Evolutionary conservation across 1,140 invertebrate genomes (phyloP).

Genomic region (Heliconius congener): DNA sequence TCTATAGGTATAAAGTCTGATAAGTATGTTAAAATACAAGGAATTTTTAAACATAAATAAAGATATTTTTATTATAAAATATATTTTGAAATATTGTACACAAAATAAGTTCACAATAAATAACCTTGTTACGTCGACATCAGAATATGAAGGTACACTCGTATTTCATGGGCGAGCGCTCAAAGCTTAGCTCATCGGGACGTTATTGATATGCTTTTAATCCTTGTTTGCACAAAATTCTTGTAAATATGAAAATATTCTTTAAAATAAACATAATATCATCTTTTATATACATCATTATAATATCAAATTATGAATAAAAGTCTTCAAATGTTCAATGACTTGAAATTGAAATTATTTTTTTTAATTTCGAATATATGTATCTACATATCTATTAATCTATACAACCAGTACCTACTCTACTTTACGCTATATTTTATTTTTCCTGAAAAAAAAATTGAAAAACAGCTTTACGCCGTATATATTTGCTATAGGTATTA

Average conservation of each 20-base stretch:
- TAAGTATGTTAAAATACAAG: no score
- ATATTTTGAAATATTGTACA: background rate
- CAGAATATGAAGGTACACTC: slow-evolving; percentile 16
- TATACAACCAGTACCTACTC: no score
- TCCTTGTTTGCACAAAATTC: slow-evolving; percentile 31
- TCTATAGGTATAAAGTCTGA: no score
- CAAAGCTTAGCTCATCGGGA: slow-evolving; percentile 38
- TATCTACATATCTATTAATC: background rate
- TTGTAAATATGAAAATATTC: slow-evolving; percentile 5
- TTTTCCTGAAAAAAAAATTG: no score
- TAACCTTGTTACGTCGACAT: slow-evolving; percentile 23
- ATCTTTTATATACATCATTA: slow-evolving; percentile 1
- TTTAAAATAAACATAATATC: slow-evolving; percentile 11
- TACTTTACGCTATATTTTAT: no score
- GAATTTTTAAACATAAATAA: background rate
- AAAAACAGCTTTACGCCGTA: no score
- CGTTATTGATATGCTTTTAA: slow-evolving; percentile 54
- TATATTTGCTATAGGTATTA: no score
- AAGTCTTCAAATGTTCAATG: background rate
- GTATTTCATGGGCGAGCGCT: slow-evolving; percentile 44
- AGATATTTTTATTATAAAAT: background rate
- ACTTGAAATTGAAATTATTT: background rate
- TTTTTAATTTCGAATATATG: background rate
- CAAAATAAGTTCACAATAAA: slow-evolving; percentile 16
- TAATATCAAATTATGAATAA: background rate